Evolutionary conservation across 2,888 invertebrate genomes (phyloP), one percentile per base, ranked within the genome.

Genomic region (Eupeodes luniger): DNA sequence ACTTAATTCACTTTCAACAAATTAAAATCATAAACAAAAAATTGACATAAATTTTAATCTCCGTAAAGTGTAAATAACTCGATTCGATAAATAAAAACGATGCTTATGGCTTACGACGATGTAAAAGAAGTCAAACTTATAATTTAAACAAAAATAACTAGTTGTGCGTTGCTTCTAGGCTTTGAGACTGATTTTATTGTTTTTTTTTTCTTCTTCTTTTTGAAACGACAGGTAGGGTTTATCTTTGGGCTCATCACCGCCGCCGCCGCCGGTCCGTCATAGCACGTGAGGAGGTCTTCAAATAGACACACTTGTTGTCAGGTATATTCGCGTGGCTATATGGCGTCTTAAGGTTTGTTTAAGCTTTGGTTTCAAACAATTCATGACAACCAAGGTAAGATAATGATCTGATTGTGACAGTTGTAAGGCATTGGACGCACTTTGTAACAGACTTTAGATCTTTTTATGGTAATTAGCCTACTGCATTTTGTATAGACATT

Each of bases 321-420:
- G 62, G 36, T 55, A 49, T 67, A 49, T 67, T 85, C 49, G 16
- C 36, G 19, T 27, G 76, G 44, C 16, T 61, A 44, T 61, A 44
- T 66, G 61, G 64, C 66, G 51, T 64, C 57, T 76, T 51, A n/a
- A 49, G 10, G 11, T 49, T 36, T 44, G 27, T 62, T 62, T 16
- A 62, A 27, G 36, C 49, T 64, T 81, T 77, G 72, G 81, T 72
- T 77, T 77, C 59, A 19, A 81, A 81, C 70, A 85, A 75, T 47
- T 40, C 40, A 40, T 59, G 14, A 59, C 57, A 66, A 16, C 5
- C 14, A 44, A 62, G 62, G 62, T 14, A 55, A 62, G 40, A 16
- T 34, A 19, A 5, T 1, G 19, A 19, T 19, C 2, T 14, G 57
- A 34, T 14, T 36, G 34, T 59, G 59, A 59, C 62, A 44, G 40